Evolutionary conservation across 2,797 vertebrate species (phyloP).

Genomic region (Ctenosaura bakeri): DNA sequence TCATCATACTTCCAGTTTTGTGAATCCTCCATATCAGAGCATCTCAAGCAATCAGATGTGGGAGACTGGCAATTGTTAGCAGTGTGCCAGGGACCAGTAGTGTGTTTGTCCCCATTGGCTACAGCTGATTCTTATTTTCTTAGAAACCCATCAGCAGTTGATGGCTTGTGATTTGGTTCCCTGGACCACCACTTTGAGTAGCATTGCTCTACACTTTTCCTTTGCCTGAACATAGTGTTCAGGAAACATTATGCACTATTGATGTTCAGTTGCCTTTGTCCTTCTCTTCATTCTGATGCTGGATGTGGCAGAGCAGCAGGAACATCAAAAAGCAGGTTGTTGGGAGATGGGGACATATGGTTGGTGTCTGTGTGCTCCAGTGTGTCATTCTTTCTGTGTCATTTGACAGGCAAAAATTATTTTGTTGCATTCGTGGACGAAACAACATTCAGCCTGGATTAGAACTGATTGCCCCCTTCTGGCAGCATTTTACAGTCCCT

Average conservation of each 20-base stretch:
- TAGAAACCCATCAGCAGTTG: no score
- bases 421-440: not conserved
- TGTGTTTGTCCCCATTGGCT: no score
- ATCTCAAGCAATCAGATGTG: no score
- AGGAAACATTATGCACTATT: not conserved
- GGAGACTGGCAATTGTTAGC: no score
- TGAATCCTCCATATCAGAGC: not conserved
- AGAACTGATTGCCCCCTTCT: constrained; percentile 23
- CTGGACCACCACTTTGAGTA: no score
- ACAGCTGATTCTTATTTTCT: no score
- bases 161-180: no score
- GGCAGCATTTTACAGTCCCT: not conserved
- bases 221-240: no score
- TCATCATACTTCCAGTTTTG: constrained; percentile 11
- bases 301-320: not conserved
- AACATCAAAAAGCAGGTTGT: not conserved
- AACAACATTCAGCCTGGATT: not conserved
- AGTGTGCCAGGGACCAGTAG: no score
- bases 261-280: not conserved
- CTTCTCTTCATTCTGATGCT: not conserved
- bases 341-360: not conserved
- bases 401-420: not conserved
- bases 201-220: not conserved
- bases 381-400: not conserved
- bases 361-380: no score